These are phyloP conservation scores for Astreopora myriophthalma DNA, from an alignment of 64 coral and sea anemone genomes.

Conservation along the genomic window DNA sequence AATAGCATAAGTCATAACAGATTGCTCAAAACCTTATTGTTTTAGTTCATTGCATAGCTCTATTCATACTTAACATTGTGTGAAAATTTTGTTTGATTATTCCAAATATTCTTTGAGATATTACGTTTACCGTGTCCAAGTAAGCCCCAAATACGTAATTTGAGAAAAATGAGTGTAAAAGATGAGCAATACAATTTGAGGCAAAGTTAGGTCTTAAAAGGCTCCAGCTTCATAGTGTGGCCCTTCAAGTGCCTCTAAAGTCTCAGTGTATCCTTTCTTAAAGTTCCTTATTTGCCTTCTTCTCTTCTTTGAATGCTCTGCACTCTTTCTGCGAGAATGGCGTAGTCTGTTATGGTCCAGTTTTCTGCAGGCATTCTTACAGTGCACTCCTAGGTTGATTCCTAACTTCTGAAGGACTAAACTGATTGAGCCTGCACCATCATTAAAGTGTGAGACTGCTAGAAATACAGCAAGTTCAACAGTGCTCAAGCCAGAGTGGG, in stretches of 20 bases:
- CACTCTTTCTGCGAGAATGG: slow-evolving; percentile 51
- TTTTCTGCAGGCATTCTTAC: slow-evolving; percentile 38
- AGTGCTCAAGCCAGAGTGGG: slow-evolving; percentile 38
- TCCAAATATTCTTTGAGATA: slow-evolving; percentile 30
- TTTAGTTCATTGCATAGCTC: slow-evolving; percentile 56
- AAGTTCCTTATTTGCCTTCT: slow-evolving; percentile 46
- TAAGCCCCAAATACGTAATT: slow-evolving; percentile 31
- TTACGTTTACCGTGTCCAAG: slow-evolving; percentile 12
- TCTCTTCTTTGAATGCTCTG: slow-evolving; percentile 35
- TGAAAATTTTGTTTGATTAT: slow-evolving; percentile 56
- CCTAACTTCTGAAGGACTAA: slow-evolving; percentile 50
- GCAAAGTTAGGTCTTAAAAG: slow-evolving; percentile 7
- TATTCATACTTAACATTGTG: not conserved
- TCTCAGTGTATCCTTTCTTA: slow-evolving; percentile 65
- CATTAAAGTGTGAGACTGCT: slow-evolving; percentile 47
- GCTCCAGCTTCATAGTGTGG: slow-evolving; percentile 65
- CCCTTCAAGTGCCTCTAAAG: slow-evolving; percentile 14
- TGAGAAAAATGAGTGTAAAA: slow-evolving; percentile 50
- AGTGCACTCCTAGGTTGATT: slow-evolving; percentile 42
- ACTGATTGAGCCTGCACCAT: slow-evolving; percentile 27
- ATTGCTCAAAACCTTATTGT: slow-evolving; percentile 14
- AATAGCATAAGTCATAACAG: slow-evolving; percentile 30
- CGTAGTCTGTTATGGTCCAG: slow-evolving; percentile 51
- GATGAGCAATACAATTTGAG: not conserved
- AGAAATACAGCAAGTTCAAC: slow-evolving; percentile 63